Evolutionary conservation across 2,797 vertebrate species (phyloP).

Genomic region (Buceros bicornis): DNA sequence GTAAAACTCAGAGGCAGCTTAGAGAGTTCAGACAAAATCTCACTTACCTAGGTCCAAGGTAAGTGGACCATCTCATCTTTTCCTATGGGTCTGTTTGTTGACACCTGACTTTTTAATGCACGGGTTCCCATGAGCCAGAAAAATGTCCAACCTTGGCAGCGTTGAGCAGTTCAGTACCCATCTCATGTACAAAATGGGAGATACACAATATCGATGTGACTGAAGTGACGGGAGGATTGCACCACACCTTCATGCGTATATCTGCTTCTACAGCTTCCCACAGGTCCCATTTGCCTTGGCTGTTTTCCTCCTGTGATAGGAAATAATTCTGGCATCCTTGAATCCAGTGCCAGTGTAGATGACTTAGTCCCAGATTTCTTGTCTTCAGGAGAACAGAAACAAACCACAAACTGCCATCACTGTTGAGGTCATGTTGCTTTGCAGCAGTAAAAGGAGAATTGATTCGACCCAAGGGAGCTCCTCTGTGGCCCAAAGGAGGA

Average conservation of each 20-base stretch:
- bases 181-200: neutral
- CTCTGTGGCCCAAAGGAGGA: accelerated
- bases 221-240: neutral
- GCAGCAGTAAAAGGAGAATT: neutral
- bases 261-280: neutral
- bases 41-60: neutral
- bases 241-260: neutral
- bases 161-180: neutral
- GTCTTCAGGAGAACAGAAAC: neutral
- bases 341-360: neutral
- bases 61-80: neutral
- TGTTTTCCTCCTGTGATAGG: neutral
- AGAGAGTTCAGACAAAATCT: neutral
- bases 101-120: neutral
- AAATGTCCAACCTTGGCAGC: neutral
- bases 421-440: neutral
- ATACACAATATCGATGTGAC: neutral
- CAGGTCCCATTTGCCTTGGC: neutral
- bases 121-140: neutral
- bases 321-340: neutral
- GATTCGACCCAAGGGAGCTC: neutral
- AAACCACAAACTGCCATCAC: neutral
- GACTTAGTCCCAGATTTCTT: neutral
- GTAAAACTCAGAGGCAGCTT: neutral
- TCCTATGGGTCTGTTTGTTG: neutral